Base-by-base conservation (phyloP, 2,113 vertebrate species). In the Perognathus longimembris region DNA sequence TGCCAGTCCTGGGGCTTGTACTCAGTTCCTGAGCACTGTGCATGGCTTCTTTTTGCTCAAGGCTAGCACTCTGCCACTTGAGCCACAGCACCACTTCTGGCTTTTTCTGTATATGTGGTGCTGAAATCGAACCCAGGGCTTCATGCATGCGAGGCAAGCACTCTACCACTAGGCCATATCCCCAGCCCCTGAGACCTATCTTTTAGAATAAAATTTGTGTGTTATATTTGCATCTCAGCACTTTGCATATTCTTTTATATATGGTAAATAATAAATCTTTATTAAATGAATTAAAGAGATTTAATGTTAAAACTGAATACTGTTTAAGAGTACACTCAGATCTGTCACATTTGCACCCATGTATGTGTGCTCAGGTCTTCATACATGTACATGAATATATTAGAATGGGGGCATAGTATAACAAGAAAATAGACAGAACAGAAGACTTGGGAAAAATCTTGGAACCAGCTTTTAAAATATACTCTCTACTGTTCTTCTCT, bases 241-340 rank as follows among this genome's bases (percentile, higher is more conserved):
- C 45, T 34, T 94, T 90, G 40, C 24, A n/a, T 20, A 22, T 81
- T 83, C 24, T 81, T 24, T 95, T 84, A 78, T 20, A 88, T n/a
- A 7, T 93, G 64, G 14, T 82, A 64, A 82, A 86, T 92, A 32
- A 6, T 40, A 91, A 94, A 88, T 84, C 12, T 93, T 94, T 91
- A 38, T 74, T 82, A 61, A 91, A 28, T 92, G 28, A 81, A 78
- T 76, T 82, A 40, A 83, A 64, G 15, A 92, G n/a, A n/a, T n/a
- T 87, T 92, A 69, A 80, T 84, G 75, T 42, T 86, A 93, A 78
- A 82, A 64, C 9, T 89, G 80, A 66, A 36, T 79, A 38, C 71
- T 84, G 20, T 70, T 75, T 78, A 42, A 63, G 61, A 94, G 24
- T 57, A 74, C 26, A 10, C 26, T 42, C 67, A 45, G 76, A 84